Conservation (phyloP, 2,888 invertebrate genomes). For the Diadegma fenestrale region DNA sequence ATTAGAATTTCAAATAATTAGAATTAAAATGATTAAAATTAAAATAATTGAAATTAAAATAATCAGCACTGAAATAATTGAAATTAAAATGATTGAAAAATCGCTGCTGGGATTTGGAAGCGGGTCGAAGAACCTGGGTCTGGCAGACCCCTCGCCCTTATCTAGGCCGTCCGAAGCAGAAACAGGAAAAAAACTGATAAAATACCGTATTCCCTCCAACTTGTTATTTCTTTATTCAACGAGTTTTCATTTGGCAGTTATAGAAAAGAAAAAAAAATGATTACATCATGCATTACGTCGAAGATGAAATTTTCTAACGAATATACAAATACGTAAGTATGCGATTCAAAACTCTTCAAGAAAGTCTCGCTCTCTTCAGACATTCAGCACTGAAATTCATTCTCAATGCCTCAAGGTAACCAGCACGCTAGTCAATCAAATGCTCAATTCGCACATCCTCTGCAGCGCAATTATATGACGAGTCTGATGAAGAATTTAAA, state of each 20-base stretch:
- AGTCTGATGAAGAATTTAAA: too few species aligned
- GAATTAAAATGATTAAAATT: too few species aligned
- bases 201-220: slow-evolving; percentile 34
- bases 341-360: slow-evolving; percentile 35
- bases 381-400: neutral
- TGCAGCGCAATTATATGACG: too few species aligned
- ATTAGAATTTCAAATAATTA: too few species aligned
- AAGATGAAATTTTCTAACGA: slow-evolving; percentile 47
- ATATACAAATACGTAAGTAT: slow-evolving; percentile 44
- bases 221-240: slow-evolving; percentile 42
- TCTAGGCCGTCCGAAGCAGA: neutral
- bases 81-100: too few species aligned
- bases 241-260: slow-evolving; percentile 50
- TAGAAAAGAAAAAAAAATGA: slow-evolving; percentile 47
- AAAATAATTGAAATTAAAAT: too few species aligned
- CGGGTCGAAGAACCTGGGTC: neutral
- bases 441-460: too few species aligned
- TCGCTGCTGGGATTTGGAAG: too few species aligned
- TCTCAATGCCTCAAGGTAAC: neutral
- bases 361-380: slow-evolving; percentile 38
- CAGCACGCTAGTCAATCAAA: too few species aligned
- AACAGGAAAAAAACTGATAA: slow-evolving; percentile 44
- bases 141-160: neutral
- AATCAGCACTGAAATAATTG: too few species aligned
- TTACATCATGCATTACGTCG: slow-evolving; percentile 35